These are phyloP conservation scores for Zalophus californianus DNA, from an alignment of 2,797 vertebrate genomes.

Conservation along the genomic window DNA sequence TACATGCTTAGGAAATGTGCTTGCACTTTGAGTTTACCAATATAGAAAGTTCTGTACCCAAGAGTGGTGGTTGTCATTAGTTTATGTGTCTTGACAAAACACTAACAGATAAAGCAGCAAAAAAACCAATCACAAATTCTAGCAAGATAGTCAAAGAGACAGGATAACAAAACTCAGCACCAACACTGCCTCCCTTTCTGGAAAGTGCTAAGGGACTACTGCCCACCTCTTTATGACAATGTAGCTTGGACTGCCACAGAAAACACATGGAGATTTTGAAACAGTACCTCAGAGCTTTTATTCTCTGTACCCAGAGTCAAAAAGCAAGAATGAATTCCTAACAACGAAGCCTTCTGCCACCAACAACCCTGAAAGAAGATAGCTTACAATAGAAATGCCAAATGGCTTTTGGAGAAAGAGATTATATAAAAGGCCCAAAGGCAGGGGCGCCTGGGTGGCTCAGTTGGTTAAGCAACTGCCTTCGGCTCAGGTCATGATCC, in stretches of 20 bases:
- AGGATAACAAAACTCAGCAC: neutral
- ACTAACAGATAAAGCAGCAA: neutral
- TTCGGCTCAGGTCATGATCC: too few relatives aligned
- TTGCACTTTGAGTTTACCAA: neutral
- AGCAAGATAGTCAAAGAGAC: neutral
- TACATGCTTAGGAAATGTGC: neutral
- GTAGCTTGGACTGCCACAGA: neutral
- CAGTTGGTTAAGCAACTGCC: too few relatives aligned
- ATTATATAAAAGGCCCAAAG: neutral
- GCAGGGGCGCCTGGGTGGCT: neutral
- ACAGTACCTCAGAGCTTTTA: neutral
- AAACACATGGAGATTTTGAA: neutral
- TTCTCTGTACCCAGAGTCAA: neutral
- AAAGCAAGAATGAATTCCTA: neutral
- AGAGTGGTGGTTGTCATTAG: slow-evolving; percentile 24
- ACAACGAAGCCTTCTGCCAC: slow-evolving; percentile 3
- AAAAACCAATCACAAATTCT: neutral
- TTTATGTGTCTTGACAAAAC: neutral
- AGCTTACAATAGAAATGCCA: neutral
- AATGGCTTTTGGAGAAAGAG: neutral
- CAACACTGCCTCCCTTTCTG: neutral
- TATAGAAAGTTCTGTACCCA: neutral
- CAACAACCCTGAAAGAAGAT: neutral
- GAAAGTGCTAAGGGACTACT: neutral
- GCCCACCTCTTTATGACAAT: neutral